Conservation (phyloP, 2,797 vertebrate species). For the Harpagifer antarcticus region DNA sequence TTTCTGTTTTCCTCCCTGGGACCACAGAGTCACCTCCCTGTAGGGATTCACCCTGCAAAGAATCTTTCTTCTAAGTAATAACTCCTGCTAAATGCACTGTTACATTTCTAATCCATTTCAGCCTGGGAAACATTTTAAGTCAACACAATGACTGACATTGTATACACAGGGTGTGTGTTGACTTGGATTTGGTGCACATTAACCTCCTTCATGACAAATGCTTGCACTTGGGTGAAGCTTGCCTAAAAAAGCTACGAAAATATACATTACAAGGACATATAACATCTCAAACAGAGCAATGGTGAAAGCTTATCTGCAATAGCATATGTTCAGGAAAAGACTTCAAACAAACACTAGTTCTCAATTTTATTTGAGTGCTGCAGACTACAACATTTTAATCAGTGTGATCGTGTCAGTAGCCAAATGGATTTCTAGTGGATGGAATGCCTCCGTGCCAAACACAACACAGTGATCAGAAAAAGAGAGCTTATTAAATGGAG, state of each 20-base stretch:
- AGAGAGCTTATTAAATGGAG: constrained; percentile 74
- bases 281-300: constrained; percentile 22
- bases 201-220: constrained; percentile 66
- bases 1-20: constrained; percentile 52
- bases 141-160: constrained; percentile 77
- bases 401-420: constrained; percentile 61
- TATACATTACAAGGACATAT: constrained; percentile 31
- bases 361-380: constrained; percentile 51
- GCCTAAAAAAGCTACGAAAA: constrained; percentile 34
- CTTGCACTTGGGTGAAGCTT: constrained; percentile 28
- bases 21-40: constrained; percentile 69
- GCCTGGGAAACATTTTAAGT: constrained; percentile 81
- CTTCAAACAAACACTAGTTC: constrained; percentile 46
- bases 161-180: constrained; percentile 73
- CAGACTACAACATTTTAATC: constrained; percentile 61
- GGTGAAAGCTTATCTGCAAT: constrained; percentile 38
- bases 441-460: constrained; percentile 67
- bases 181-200: constrained; percentile 70
- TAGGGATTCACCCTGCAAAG: constrained; percentile 59
- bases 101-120: constrained; percentile 73
- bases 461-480: constrained; percentile 71
- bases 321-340: constrained; percentile 22
- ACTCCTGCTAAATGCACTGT: constrained; percentile 65
- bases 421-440: constrained; percentile 67
- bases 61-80: constrained; percentile 71